phyloP scores from a whole-genome alignment of 2,888 invertebrate genomes.

The Brenthis ino region DNA sequence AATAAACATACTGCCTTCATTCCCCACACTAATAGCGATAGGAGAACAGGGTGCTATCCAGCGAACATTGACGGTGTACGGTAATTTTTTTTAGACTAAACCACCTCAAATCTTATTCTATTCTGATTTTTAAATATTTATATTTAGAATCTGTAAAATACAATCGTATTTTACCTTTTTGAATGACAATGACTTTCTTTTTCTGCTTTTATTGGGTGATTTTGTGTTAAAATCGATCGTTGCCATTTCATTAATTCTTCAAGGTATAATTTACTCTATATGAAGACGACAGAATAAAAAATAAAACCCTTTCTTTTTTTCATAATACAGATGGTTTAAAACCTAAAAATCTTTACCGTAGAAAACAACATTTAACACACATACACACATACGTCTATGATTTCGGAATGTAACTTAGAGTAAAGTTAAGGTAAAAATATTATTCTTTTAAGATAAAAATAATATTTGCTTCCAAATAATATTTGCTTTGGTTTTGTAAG shows the following conservation, averaged over 20 bases:
- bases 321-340: not conserved
- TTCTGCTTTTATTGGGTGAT: too few species aligned
- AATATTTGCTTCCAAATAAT: not conserved
- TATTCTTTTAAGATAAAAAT: not conserved
- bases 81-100: constrained; percentile 53
- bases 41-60: constrained; percentile 76
- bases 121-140: not conserved
- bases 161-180: too few species aligned
- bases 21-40: constrained; percentile 76
- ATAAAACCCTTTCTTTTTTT: not conserved
- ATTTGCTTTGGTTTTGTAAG: not conserved
- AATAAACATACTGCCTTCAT: constrained; percentile 58
- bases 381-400: constrained; percentile 13
- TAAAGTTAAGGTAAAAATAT: not conserved
- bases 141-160: too few species aligned
- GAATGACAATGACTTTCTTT: too few species aligned
- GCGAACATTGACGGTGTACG: constrained; percentile 59
- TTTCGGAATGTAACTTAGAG: constrained; percentile 28
- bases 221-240: too few species aligned
- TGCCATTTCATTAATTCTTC: too few species aligned
- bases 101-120: not conserved
- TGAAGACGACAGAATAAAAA: too few species aligned
- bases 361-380: constrained; percentile 61
- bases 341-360: constrained; percentile 58
- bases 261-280: too few species aligned